phyloP scores from a whole-genome alignment of 2,888 invertebrate species.

The Cosmia pyralina region DNA sequence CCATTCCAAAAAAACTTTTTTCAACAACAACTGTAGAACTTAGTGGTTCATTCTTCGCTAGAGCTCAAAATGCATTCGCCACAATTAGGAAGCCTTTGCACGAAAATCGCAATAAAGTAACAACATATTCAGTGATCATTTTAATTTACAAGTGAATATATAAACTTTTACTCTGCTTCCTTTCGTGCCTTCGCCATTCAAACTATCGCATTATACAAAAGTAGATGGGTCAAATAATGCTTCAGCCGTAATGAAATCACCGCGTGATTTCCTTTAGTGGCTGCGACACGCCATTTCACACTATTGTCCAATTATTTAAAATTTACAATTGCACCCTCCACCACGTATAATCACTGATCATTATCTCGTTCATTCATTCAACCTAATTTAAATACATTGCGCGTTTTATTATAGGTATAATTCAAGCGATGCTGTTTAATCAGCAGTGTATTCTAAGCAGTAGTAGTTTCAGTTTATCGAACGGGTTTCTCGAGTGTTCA shows the following conservation, averaged over 20 bases:
- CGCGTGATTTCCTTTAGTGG: slow-evolving; percentile 61
- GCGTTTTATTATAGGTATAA: slow-evolving; percentile 59
- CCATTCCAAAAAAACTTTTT: background rate
- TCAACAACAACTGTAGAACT: background rate
- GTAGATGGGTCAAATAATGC: slow-evolving; percentile 51
- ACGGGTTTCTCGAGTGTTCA: slow-evolving; percentile 62
- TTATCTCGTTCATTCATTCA: slow-evolving; percentile 50
- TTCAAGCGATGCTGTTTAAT: slow-evolving; percentile 65
- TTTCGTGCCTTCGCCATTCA: slow-evolving; percentile 44
- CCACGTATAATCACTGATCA: slow-evolving; percentile 41
- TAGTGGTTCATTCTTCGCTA: background rate
- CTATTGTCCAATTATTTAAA: slow-evolving; percentile 67
- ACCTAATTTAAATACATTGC: slow-evolving; percentile 55
- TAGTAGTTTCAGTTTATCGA: slow-evolving; percentile 62
- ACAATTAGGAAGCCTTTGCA: background rate
- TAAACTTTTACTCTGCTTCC: slow-evolving; percentile 12
- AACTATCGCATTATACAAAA: slow-evolving; percentile 50
- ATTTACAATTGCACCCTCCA: slow-evolving; percentile 62
- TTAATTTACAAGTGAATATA: slow-evolving; percentile 17
- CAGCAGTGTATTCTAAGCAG: slow-evolving; percentile 70
- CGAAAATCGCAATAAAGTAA: slow-evolving; percentile 25
- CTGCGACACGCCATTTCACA: slow-evolving; percentile 60
- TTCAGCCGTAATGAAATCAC: slow-evolving; percentile 56
- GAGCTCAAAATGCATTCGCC: background rate
- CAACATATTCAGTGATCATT: slow-evolving; percentile 21